Conservation (phyloP, 2,888 invertebrate species). For the Torymus auratus region DNA sequence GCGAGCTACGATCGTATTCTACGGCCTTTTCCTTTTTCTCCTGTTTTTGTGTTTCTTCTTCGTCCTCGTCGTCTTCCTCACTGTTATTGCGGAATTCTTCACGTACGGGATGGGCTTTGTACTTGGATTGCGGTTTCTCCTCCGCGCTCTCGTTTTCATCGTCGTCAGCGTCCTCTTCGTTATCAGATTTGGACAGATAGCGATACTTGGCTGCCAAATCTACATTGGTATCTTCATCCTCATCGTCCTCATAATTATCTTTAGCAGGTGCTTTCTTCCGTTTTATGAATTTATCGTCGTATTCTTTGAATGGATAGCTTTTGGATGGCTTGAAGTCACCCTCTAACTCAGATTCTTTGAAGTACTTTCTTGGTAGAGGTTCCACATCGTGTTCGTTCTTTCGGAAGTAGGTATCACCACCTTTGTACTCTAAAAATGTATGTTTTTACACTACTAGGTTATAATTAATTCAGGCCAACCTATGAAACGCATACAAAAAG, state of each 20-base stretch:
- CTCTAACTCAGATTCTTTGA: conserved; percentile 58
- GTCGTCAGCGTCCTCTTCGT: conserved; percentile 27
- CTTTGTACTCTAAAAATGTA: conserved; percentile 27
- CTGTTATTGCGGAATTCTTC: conserved; percentile 32
- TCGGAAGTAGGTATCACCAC: conserved; percentile 33
- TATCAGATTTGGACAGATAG: conserved; percentile 27
- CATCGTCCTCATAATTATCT: conserved; percentile 22
- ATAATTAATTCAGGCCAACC: too few species aligned
- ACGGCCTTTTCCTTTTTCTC: conserved; percentile 12
- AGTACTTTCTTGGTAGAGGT: conserved; percentile 41
- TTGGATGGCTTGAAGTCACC: conserved; percentile 64
- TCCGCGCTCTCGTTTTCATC: conserved; percentile 52
- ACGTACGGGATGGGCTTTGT: background rate
- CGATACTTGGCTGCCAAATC: conserved; percentile 58
- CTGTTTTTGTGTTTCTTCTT: conserved; percentile 62
- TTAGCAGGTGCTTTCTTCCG: conserved; percentile 1
- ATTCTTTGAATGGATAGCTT: conserved; percentile 63
- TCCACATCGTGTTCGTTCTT: conserved; percentile 50
- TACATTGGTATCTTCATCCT: conserved; percentile 17
- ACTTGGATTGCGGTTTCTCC: conserved; percentile 60
- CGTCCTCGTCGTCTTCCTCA: conserved; percentile 64
- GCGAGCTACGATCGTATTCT: background rate
- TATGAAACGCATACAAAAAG: too few species aligned
- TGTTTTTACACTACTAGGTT: too few species aligned
- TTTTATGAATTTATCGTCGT: conserved; percentile 59